Evolutionary conservation across 2,113 vertebrate species (phyloP), one percentile per base, ranked within the genome.

Genomic region (Girardinichthys multiradiatus): DNA sequence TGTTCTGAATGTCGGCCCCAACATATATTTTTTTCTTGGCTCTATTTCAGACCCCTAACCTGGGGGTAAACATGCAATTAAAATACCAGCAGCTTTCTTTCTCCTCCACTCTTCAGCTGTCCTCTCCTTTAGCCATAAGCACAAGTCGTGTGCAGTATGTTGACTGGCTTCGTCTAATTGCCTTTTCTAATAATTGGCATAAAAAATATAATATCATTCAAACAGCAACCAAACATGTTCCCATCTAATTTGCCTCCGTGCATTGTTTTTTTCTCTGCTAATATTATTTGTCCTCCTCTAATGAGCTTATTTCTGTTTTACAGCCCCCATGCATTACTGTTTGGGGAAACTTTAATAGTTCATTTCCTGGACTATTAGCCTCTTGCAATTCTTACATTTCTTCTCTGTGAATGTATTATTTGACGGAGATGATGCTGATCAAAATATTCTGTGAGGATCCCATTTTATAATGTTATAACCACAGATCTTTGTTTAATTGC

Each of bases 51-150:
- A 85, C 91, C 87, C 72, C 87, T 92, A 93, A 91, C 93, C 94
- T 89, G 82, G 85, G 91, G 90, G 91, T 90, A 93, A 92, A 93
- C 90, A 92, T 84, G 90, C 90, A 94, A 92, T 94, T 93, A 93
- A 90, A 93, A 92, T 90, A 93, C 88, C 89, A 90, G 81, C 83
- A 84, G 83, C 83, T 77, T 86, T 86, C 86, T 84, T 84, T 88
- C 82, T 87, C 81, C 81, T 82, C 66, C 68, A 70, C 82, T 83
- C 86, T 77, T 81, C 60, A 64, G 66, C 82, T 80, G 85, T 78
- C 80, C 86, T 90, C 79, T 83, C 79, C 79, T 70, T 81, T 77
- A 85, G 88, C 85, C 77, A 77, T 85, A 80, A 86, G 81, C 67
- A 58, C 70, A 74, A 72, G 81, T 86, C 74, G 81, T 85, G 83